Percentiles rank a stretch among this genome's conserved stretches.
These are phyloP conservation scores for Drosophila flavopinicola DNA, from an alignment of 2,888 invertebrate species.

Conservation along the genomic window DNA sequence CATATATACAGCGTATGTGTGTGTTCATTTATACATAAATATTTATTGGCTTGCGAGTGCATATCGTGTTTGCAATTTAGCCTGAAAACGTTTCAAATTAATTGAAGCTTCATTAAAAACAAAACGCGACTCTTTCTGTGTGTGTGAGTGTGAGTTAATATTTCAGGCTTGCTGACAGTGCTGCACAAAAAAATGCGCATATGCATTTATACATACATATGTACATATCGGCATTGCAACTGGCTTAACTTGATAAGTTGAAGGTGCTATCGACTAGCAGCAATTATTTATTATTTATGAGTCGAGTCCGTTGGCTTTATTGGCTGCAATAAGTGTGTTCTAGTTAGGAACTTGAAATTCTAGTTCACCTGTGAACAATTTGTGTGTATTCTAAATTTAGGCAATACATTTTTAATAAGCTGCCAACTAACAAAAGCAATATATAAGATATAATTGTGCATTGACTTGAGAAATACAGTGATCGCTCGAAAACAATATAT, in stretches of 20 bases:
- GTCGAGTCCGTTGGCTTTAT: slow-evolving; percentile 1
- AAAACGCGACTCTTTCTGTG: slow-evolving; percentile 16
- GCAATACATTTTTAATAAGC: no score
- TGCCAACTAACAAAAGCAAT: no score
- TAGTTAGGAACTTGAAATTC: no score
- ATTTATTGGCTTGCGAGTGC: slow-evolving; percentile 28
- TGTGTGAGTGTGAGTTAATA: slow-evolving; percentile 10
- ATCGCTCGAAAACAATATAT: no score
- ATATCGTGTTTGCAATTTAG: slow-evolving; percentile 38
- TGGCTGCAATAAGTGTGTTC: no score
- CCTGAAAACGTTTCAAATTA: slow-evolving; percentile 31
- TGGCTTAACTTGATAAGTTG: slow-evolving; percentile 2
- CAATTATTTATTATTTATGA: slow-evolving; percentile 43
- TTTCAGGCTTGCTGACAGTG: slow-evolving; percentile 19
- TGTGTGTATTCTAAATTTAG: no score
- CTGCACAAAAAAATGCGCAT: slow-evolving; percentile 2
- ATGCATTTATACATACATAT: slow-evolving; percentile 1
- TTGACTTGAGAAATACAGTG: no score
- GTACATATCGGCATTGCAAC: background rate
- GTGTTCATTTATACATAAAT: slow-evolving; percentile 6
- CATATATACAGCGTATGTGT: slow-evolving; percentile 2
- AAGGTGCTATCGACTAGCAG: slow-evolving; percentile 6
- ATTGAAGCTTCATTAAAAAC: slow-evolving; percentile 56
- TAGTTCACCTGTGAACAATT: no score
- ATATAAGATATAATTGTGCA: no score